These are phyloP conservation scores for Microtus obscurus DNA, from an alignment of 2,797 vertebrate species.

Conservation along the genomic window DNA sequence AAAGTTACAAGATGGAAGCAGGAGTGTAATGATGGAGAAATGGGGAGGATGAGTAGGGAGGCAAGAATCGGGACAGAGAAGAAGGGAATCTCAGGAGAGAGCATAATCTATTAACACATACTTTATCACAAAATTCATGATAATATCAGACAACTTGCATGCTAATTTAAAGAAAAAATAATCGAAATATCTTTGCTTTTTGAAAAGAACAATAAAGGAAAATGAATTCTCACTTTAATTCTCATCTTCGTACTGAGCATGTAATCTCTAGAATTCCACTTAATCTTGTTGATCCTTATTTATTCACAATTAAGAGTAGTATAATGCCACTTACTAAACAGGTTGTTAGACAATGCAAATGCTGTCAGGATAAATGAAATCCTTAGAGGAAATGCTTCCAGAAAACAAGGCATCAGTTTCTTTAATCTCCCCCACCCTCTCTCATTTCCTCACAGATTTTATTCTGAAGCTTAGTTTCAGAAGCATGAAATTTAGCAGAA, in stretches of 20 bases:
- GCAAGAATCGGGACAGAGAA: not conserved
- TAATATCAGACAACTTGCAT: not conserved
- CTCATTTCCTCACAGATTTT: not conserved
- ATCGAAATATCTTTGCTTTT: not conserved
- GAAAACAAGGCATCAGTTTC: slow-evolving; percentile 7
- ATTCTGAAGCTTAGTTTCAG: not conserved
- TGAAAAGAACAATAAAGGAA: slow-evolving; percentile 1
- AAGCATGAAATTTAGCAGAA: slow-evolving; percentile 19
- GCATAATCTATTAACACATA: not conserved
- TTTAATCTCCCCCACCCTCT: not conserved
- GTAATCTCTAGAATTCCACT: slow-evolving; percentile 62
- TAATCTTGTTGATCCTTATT: slow-evolving; percentile 70
- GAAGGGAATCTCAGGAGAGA: not conserved
- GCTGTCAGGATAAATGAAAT: not conserved
- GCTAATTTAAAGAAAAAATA: not conserved
- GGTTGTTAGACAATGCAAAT: slow-evolving; percentile 54
- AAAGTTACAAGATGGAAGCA: not conserved
- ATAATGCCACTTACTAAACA: slow-evolving; percentile 56
- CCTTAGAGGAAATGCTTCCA: not conserved
- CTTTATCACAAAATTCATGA: not conserved
- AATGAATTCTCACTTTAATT: slow-evolving; percentile 58
- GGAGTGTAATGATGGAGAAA: not conserved
- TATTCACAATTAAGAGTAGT: slow-evolving; percentile 65
- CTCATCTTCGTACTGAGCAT: slow-evolving; percentile 36
- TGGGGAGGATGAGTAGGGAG: too few relatives aligned